Percentiles rank a stretch among this genome's conserved stretches.
Conservation (phyloP, 1,140 invertebrate species). For the Portunus trituberculatus region DNA sequence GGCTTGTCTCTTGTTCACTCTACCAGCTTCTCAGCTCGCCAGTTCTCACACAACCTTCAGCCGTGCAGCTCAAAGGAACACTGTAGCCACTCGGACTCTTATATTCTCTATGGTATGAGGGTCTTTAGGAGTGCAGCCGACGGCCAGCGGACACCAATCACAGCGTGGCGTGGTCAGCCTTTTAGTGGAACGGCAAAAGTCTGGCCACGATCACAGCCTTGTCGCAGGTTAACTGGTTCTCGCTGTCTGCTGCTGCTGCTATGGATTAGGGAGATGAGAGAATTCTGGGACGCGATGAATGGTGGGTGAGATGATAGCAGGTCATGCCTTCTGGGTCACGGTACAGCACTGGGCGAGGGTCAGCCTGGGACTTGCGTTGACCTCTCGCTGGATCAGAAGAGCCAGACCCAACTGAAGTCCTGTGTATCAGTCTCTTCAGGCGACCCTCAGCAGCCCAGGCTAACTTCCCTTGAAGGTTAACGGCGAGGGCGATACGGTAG, state of each 20-base stretch:
- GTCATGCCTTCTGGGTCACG: not conserved
- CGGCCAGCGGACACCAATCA: not conserved
- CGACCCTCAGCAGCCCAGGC: not conserved
- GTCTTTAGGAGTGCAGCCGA: not conserved
- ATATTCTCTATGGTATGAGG: not conserved
- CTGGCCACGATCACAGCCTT: not conserved
- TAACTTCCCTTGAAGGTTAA: constrained; percentile 10
- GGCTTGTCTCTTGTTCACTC: not conserved
- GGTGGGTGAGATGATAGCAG: not conserved
- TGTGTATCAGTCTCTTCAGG: not conserved
- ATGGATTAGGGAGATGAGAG: not conserved
- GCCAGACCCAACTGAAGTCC: not conserved
- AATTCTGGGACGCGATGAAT: not conserved
- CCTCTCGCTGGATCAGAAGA: not conserved
- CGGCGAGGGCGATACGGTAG: not conserved
- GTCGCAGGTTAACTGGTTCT: not conserved
- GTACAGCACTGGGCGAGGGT: not conserved
- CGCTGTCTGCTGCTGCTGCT: not conserved
- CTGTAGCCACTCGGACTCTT: not conserved
- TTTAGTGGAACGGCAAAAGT: not conserved
- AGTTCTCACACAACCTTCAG: not conserved
- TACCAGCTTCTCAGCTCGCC: not conserved
- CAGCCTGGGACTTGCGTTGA: not conserved
- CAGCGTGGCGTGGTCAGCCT: not conserved
- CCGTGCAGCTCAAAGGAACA: constrained; percentile 1